phyloP scores from a whole-genome alignment of 2,113 vertebrate species.

The Pleuronectes platessa region DNA sequence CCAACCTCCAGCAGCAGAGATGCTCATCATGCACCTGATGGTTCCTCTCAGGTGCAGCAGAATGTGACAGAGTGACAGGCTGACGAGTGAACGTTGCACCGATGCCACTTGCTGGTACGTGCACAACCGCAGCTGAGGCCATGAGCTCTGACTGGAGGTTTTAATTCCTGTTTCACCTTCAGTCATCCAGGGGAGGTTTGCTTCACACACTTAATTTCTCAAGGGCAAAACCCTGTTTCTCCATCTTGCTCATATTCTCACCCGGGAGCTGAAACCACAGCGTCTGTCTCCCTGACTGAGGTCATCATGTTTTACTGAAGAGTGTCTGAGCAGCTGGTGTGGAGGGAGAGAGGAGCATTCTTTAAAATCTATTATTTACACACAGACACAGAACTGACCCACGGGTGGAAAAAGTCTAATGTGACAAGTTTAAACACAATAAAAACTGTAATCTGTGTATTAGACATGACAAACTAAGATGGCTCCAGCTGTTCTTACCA shows the following conservation, averaged over 20 bases:
- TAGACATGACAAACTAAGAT: too few species aligned
- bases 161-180: conserved; percentile 17
- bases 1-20: too few species aligned
- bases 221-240: not conserved
- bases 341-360: not conserved
- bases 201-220: not conserved
- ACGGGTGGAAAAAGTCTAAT: not conserved
- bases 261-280: conserved; percentile 10
- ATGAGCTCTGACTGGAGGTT: not conserved
- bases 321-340: not conserved
- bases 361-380: not conserved
- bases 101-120: too few species aligned
- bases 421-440: not conserved
- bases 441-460: not conserved
- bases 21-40: too few species aligned
- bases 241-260: not conserved
- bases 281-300: not conserved
- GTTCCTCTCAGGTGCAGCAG: too few species aligned
- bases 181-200: not conserved
- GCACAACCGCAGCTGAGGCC: too few species aligned
- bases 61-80: too few species aligned
- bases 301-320: not conserved
- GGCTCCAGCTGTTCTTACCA: too few species aligned
- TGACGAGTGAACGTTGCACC: too few species aligned
- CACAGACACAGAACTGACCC: not conserved